These are phyloP conservation scores for Bergia puertoricense DNA, from an alignment of 92 coral and sea anemone genomes.

Conservation along the genomic window DNA sequence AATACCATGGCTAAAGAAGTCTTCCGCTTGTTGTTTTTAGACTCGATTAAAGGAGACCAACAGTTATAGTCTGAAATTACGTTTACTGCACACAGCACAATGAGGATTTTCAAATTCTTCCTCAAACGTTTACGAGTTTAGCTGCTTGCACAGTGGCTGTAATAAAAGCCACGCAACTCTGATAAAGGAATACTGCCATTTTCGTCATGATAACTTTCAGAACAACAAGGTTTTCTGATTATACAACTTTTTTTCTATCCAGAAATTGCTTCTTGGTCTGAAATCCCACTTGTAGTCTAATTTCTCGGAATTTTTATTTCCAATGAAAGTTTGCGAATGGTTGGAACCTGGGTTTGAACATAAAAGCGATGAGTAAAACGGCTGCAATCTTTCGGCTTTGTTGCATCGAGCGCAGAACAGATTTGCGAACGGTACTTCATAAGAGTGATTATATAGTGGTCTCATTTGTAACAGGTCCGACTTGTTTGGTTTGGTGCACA, in stretches of 20 bases:
- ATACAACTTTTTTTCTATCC: background rate
- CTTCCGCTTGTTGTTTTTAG: no score
- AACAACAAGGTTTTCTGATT: background rate
- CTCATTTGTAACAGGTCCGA: background rate
- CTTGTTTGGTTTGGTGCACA: background rate
- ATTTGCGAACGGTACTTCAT: background rate
- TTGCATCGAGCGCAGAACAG: background rate
- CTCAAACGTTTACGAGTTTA: background rate
- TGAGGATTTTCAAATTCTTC: constrained; percentile 1
- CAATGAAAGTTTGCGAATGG: background rate
- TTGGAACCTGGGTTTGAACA: background rate
- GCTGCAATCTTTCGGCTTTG: background rate
- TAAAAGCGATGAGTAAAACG: background rate
- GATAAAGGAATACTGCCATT: background rate
- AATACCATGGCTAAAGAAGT: background rate
- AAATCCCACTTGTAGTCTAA: background rate
- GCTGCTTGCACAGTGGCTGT: background rate
- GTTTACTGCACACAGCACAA: constrained; percentile 4
- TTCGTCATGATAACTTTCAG: background rate
- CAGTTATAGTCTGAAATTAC: background rate
- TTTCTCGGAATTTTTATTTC: background rate
- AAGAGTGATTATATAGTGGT: background rate
- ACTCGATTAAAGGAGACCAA: background rate
- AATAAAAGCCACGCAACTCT: background rate
- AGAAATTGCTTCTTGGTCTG: background rate